These are phyloP conservation scores for Zaprionus gabonicus DNA, from an alignment of 1,140 invertebrate species.

Conservation along the genomic window DNA sequence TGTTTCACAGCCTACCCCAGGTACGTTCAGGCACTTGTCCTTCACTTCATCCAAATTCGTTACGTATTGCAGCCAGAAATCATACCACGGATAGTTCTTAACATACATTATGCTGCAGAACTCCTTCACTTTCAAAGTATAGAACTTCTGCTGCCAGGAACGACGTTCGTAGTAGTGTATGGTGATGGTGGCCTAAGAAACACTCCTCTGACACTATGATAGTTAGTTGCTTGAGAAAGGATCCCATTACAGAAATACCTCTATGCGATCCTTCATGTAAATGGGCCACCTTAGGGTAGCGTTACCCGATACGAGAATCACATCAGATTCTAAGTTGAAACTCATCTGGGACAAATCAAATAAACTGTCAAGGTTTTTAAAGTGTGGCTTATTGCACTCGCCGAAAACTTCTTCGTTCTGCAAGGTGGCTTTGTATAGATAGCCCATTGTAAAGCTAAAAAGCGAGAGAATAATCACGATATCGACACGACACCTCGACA, in stretches of 20 bases:
- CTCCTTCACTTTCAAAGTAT: neutral
- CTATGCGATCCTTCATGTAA: neutral
- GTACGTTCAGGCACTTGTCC: constrained; percentile 16
- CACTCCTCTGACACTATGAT: neutral
- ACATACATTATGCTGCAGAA: neutral
- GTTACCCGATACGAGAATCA: neutral
- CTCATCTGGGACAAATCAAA: neutral
- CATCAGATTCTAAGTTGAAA: neutral
- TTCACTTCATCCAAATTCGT: neutral
- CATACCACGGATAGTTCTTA: constrained; percentile 7
- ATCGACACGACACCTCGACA: neutral
- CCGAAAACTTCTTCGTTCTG: constrained; percentile 2
- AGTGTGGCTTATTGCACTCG: neutral
- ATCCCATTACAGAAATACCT: neutral
- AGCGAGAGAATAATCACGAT: neutral
- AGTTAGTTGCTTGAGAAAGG: neutral
- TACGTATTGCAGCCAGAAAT: neutral
- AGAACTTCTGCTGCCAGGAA: neutral
- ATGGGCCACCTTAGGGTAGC: neutral
- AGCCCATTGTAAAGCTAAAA: neutral
- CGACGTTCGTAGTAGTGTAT: neutral
- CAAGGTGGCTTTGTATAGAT: neutral
- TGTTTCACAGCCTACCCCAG: constrained; percentile 3
- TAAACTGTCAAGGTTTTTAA: neutral
- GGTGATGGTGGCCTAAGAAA: neutral